Evolutionary conservation across 2,888 invertebrate genomes (phyloP).

Genomic region (Sialis fuliginosa): DNA sequence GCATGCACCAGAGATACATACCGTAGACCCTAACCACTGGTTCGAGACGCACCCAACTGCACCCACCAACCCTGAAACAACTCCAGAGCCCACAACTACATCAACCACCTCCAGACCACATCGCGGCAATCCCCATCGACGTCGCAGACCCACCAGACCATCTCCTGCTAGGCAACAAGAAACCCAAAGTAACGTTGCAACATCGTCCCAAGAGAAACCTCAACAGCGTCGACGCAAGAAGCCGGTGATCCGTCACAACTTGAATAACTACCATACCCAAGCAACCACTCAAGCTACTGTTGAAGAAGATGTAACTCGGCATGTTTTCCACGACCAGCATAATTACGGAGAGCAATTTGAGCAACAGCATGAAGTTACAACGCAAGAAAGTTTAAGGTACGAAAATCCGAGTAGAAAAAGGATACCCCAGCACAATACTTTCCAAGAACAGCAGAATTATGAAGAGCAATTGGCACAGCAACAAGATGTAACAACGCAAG

Average conservation of each 20-base stretch:
- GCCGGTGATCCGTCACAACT: constrained; percentile 26
- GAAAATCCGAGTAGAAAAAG: too few relatives aligned
- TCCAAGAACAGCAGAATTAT: not conserved
- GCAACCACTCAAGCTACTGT: constrained; percentile 21
- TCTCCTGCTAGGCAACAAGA: not conserved
- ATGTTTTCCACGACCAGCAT: too few relatives aligned
- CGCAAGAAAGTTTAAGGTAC: too few relatives aligned
- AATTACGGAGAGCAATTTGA: too few relatives aligned
- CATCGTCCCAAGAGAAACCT: not conserved
- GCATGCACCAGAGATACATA: constrained; percentile 15
- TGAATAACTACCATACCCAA: constrained; percentile 30
- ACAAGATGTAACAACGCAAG: not conserved
- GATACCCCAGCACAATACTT: not conserved
- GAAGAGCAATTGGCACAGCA: not conserved
- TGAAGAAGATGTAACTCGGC: too few relatives aligned
- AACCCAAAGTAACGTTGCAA: not conserved
- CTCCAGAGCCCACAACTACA: constrained; percentile 10
- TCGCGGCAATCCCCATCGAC: not conserved
- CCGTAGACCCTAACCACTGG: constrained; percentile 16
- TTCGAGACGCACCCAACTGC: constrained; percentile 11
- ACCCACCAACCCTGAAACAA: constrained; percentile 12
- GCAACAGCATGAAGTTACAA: too few relatives aligned
- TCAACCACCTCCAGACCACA: constrained; percentile 5
- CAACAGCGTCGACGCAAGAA: constrained; percentile 21
- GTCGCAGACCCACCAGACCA: constrained; percentile 3